Evolutionary conservation across 2,888 invertebrate genomes (phyloP), one percentile per base, ranked within the genome.

Genomic region (Invenusta paracnida): DNA sequence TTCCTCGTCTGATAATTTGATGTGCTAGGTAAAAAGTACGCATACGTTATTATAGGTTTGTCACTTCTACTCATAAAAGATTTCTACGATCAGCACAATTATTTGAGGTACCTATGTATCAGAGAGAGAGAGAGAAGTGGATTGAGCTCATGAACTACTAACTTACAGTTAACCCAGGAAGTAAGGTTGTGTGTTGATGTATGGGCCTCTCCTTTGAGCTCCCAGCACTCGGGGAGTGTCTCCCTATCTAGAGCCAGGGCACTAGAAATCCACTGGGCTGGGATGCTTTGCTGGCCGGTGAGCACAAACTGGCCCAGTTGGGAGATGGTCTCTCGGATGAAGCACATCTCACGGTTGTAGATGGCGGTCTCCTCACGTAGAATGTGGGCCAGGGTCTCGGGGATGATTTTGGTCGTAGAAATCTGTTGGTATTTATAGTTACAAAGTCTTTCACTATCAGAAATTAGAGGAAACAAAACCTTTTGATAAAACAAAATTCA

Each of bases 131-230:
- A n/a, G n/a, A n/a, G n/a, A n/a, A n/a, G n/a, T n/a, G n/a, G n/a
- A n/a, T n/a, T n/a, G n/a, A n/a, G n/a, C n/a, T n/a, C n/a, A n/a
- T n/a, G n/a, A n/a, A n/a, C 17, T 29, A 25, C 1, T 85, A 25
- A 29, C 87, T 87, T 85, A 91, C 91, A 90, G 86, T 88, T 87
- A 1, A 90, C 88, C 91, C 91, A 91, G 17, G 90, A 90, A 30
- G 89, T 86, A 0, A 91, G 89, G 23, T 90, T 89, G 87, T 91
- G 90, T 5, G 90, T 90, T 86, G 89, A 89, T n/a, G 27, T 30
- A n/a, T 91, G 90, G 87, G 90, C 90, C 79, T 89, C 88, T 88
- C 90, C 90, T 27, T 90, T 90, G 87, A 91, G 91, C 28, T 90
- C 88, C 91, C 91, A 91, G 23, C 89, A 88, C 11, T 89, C 88